Evolutionary conservation across 35 echinoderm and acorn worm genomes (phyloP).

Genomic region (Heliocidaris erythrogramma): DNA sequence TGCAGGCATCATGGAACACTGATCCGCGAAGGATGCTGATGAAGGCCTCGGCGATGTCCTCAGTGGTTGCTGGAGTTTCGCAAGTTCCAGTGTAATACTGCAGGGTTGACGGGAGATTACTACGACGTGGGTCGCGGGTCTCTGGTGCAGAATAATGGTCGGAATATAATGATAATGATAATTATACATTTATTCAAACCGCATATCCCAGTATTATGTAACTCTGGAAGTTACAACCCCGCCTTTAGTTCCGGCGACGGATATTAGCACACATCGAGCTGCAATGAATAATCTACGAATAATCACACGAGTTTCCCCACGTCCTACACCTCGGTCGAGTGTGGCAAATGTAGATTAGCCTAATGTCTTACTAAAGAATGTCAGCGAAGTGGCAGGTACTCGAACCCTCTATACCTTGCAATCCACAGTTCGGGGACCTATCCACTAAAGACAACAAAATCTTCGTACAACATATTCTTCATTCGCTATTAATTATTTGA

Average conservation of each 20-base stretch:
- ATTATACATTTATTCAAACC: neutral
- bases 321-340: neutral
- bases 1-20: neutral
- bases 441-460: too few relatives aligned
- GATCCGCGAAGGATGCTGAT: neutral
- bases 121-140: conserved; percentile 7
- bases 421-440: too few relatives aligned
- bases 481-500: too few relatives aligned
- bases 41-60: neutral
- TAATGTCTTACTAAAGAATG: too few relatives aligned
- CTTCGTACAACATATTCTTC: too few relatives aligned
- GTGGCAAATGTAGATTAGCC: neutral
- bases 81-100: conserved; percentile 13
- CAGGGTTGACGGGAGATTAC: neutral
- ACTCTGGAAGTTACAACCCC: neutral
- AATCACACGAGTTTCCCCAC: too few relatives aligned
- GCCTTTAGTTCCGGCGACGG: neutral
- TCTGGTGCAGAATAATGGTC: neutral
- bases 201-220: neutral
- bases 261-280: too few relatives aligned
- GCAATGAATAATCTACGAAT: neutral
- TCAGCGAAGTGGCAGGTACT: too few relatives aligned
- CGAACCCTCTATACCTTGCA: too few relatives aligned
- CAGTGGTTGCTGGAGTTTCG: neutral
- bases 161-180: neutral